These are phyloP conservation scores for Paracanthobrama guichenoti DNA, from an alignment of 2,113 vertebrate species.

Conservation along the genomic window DNA sequence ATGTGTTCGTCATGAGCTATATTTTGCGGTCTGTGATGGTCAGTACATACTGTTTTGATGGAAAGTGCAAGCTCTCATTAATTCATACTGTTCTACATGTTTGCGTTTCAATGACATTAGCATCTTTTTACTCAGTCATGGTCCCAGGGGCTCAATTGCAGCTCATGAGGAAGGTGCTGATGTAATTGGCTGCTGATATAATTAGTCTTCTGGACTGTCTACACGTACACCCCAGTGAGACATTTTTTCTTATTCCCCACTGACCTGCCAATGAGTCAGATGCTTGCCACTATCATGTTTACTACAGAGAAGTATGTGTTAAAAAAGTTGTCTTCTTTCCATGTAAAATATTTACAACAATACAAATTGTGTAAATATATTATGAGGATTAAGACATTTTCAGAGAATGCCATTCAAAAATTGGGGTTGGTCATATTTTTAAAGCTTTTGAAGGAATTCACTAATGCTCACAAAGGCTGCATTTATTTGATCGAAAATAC, in stretches of 20 bases:
- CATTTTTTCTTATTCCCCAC: conserved; percentile 70
- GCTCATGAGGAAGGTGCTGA: conserved; percentile 9
- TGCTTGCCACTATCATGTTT: conserved; percentile 48
- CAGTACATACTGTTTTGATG: conserved; percentile 28
- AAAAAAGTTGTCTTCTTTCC: too few species aligned
- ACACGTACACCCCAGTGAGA: conserved; percentile 61
- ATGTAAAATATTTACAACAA: too few species aligned
- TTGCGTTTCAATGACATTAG: conserved; percentile 5
- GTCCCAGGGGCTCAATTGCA: conserved; percentile 8
- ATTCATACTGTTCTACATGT: background rate
- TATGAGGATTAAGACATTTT: background rate
- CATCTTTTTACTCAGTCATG: conserved; percentile 5
- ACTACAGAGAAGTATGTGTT: background rate
- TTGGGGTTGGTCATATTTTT: background rate
- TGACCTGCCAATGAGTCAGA: conserved; percentile 70
- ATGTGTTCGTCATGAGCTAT: background rate
- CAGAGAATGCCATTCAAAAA: background rate
- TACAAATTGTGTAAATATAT: background rate
- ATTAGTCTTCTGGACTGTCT: conserved; percentile 22
- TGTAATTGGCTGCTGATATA: conserved; percentile 47
- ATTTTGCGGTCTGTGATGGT: conserved; percentile 11
- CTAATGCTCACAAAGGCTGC: background rate
- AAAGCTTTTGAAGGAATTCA: background rate
- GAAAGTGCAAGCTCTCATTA: conserved; percentile 16
- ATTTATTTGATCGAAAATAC: background rate